Percentiles rank a stretch among this genome's conserved stretches.
Evolutionary conservation across 2,888 invertebrate species (phyloP).

Genomic region (Drosophila fulvimacula): DNA sequence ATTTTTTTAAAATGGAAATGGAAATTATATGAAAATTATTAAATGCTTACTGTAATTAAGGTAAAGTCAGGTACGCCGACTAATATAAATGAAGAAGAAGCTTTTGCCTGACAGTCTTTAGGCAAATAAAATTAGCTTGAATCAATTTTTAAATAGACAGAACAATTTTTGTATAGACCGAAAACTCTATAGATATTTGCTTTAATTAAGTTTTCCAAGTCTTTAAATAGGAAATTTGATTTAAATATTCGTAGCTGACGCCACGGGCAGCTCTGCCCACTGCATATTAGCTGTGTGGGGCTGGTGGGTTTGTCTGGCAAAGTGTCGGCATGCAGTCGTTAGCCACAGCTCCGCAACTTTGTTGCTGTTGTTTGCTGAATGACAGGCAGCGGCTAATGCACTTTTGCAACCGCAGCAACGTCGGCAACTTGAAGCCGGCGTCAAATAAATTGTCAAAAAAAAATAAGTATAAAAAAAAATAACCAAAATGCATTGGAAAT

Average conservation of each 20-base stretch:
- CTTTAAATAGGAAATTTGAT: background rate
- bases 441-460: conserved; percentile 76
- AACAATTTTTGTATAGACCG: too few species aligned
- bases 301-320: background rate
- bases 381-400: conserved; percentile 83
- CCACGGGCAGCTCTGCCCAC: background rate
- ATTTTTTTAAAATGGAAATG: too few species aligned
- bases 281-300: conserved; percentile 9
- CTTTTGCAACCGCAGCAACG: conserved; percentile 83
- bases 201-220: too few species aligned
- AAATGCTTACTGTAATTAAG: too few species aligned
- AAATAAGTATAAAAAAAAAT: conserved; percentile 31
- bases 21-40: too few species aligned
- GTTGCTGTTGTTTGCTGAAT: conserved; percentile 46
- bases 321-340: conserved; percentile 13
- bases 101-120: too few species aligned
- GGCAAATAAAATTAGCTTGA: too few species aligned
- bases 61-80: too few species aligned
- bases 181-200: too few species aligned
- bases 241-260: background rate
- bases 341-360: background rate
- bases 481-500: conserved; percentile 42
- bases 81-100: too few species aligned
- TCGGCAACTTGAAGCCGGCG: conserved; percentile 78
- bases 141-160: too few species aligned